Conservation (phyloP, 1,140 invertebrate species). For the Tetramorium parvispinum region DNA sequence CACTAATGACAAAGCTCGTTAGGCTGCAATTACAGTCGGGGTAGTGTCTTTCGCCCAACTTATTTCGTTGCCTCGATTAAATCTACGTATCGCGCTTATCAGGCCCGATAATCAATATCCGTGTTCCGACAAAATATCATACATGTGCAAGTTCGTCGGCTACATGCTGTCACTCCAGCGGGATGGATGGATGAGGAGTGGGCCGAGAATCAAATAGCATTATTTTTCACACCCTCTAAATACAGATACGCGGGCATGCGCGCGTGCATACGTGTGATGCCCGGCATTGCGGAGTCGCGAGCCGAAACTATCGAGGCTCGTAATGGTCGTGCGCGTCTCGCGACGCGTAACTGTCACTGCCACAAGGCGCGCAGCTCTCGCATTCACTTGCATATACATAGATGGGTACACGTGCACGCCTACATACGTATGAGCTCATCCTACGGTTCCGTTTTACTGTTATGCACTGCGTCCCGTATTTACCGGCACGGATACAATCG, state of each 20-base stretch:
- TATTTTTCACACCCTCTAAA: not conserved
- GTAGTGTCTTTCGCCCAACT: not conserved
- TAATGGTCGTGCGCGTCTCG: constrained; percentile 43
- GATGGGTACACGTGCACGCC: not conserved
- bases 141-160: constrained; percentile 3
- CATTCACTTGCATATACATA: constrained; percentile 21
- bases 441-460: constrained; percentile 44
- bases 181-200: not conserved
- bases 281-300: not conserved
- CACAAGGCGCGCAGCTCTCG: not conserved
- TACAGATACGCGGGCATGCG: not conserved
- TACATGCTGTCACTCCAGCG: constrained; percentile 35
- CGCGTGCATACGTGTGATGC: not conserved
- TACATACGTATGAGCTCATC: not conserved
- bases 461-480: constrained; percentile 39
- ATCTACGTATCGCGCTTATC: constrained; percentile 5
- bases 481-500: not conserved
- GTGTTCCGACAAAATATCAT: constrained; percentile 10
- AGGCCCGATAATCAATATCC: constrained; percentile 11
- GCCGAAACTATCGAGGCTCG: constrained; percentile 48
- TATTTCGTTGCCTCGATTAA: not conserved
- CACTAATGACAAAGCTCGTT: constrained; percentile 3
- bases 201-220: constrained; percentile 37
- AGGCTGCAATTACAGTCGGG: not conserved
- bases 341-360: constrained; percentile 33